A percentile compares a stretch with the other conserved stretches of the same genome.
Evolutionary conservation across 2,113 vertebrate species (phyloP).

Genomic region (Sceloporus undulatus): DNA sequence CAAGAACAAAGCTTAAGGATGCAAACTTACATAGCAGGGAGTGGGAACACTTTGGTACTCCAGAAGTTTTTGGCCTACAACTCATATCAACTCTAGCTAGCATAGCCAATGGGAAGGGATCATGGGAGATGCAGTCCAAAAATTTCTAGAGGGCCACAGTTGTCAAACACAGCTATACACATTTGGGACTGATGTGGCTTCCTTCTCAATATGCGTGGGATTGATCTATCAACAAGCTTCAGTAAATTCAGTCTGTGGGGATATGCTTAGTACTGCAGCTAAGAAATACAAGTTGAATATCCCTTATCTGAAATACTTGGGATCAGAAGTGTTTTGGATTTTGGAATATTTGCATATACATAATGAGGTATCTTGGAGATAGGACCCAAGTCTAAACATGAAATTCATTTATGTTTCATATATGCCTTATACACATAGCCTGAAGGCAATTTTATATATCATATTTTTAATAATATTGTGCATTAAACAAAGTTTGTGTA

Average conservation of each 20-base stretch:
- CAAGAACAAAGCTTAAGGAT: background rate
- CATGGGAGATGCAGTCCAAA: background rate
- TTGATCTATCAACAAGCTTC: background rate
- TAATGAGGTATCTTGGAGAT: too few species aligned
- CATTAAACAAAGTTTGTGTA: too few species aligned
- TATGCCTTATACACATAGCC: too few species aligned
- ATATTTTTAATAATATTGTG: too few species aligned
- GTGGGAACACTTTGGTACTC: background rate
- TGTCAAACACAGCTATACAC: background rate
- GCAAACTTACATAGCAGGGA: background rate
- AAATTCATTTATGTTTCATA: too few species aligned
- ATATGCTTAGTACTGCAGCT: background rate
- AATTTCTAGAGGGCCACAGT: background rate
- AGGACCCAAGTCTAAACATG: too few species aligned
- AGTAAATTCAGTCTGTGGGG: background rate
- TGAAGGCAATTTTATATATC: too few species aligned
- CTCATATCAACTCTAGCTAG: background rate
- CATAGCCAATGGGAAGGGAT: background rate
- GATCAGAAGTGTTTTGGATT: too few species aligned
- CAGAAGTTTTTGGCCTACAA: background rate
- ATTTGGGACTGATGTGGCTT: background rate
- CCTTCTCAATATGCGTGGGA: background rate
- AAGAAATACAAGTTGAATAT: conserved; percentile 9
- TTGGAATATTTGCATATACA: too few species aligned
- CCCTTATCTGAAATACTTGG: too few species aligned